These are phyloP conservation scores for Palythoa heliodiscus DNA, from an alignment of 92 coral and sea anemone genomes.

Conservation along the genomic window DNA sequence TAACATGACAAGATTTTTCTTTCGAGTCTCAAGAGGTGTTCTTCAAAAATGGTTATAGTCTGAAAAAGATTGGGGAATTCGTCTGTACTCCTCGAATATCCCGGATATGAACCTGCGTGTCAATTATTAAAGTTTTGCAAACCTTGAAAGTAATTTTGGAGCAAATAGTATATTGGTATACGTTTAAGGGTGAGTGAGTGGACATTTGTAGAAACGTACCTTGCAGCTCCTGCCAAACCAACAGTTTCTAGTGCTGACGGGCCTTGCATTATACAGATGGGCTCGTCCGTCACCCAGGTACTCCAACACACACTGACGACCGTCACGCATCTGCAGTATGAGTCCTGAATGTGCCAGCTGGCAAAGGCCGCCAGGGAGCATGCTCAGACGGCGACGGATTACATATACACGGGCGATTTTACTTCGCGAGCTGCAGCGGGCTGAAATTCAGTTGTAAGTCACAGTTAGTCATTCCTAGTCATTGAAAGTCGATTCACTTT, in stretches of 20 bases:
- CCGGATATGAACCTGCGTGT: no score
- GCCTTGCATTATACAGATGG: conserved; percentile 53
- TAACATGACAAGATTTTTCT: no score
- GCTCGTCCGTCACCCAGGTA: conserved; percentile 53
- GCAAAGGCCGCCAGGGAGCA: background rate
- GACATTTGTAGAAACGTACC: conserved; percentile 8
- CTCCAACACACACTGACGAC: conserved; percentile 50
- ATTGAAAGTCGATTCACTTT: background rate
- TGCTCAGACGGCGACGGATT: conserved; percentile 42
- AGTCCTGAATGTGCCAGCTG: conserved; percentile 56
- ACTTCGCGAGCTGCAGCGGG: conserved; percentile 34
- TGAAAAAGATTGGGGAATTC: no score
- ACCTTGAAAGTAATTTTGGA: no score
- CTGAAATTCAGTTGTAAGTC: background rate
- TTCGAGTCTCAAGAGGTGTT: no score
- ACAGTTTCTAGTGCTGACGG: conserved; percentile 35
- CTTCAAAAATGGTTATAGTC: no score
- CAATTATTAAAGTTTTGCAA: no score
- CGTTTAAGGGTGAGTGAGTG: background rate
- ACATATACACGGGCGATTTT: conserved; percentile 49
- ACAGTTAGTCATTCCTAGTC: background rate
- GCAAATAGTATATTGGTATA: no score
- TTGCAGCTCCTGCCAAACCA: conserved; percentile 32
- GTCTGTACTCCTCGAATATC: no score
- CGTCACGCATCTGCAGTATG: conserved; percentile 46